Evolutionary conservation across 2,888 invertebrate genomes (phyloP).

Genomic region (Galerucella nymphaeae): DNA sequence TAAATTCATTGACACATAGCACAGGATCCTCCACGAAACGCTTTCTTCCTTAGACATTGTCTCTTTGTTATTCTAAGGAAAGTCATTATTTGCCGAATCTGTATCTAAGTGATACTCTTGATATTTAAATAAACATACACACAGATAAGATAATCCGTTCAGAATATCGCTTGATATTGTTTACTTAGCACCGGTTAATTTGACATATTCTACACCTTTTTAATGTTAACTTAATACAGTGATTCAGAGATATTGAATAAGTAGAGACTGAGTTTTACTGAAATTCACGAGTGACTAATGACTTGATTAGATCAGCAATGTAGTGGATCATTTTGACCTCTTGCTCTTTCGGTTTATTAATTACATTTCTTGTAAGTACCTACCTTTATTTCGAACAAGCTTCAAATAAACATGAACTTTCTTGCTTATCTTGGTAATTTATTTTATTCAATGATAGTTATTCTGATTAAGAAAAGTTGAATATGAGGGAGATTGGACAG

Average conservation of each 20-base stretch:
- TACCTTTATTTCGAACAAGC: too few relatives aligned
- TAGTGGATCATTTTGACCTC: not conserved
- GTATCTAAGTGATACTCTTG: too few relatives aligned
- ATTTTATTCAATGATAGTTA: not conserved
- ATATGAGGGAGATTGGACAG: not conserved
- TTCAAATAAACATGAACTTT: not conserved
- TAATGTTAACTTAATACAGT: not conserved
- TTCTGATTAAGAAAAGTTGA: not conserved
- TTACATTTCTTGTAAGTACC: not conserved
- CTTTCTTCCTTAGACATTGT: too few relatives aligned
- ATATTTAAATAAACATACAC: not conserved
- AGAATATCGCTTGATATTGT: not conserved
- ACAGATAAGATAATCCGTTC: not conserved
- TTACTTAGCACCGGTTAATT: not conserved
- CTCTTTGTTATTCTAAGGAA: too few relatives aligned
- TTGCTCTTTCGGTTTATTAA: not conserved
- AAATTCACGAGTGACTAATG: not conserved
- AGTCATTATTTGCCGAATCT: too few relatives aligned
- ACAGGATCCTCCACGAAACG: too few relatives aligned
- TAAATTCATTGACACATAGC: not conserved
- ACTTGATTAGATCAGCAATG: conserved; percentile 9
- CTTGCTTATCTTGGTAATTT: not conserved
- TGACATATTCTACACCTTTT: not conserved
- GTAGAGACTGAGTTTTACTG: not conserved
- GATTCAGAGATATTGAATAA: not conserved